Evolutionary conservation across 1,140 invertebrate species (phyloP), one percentile per base, ranked within the genome.

Genomic region (Diachasma alloeum): DNA sequence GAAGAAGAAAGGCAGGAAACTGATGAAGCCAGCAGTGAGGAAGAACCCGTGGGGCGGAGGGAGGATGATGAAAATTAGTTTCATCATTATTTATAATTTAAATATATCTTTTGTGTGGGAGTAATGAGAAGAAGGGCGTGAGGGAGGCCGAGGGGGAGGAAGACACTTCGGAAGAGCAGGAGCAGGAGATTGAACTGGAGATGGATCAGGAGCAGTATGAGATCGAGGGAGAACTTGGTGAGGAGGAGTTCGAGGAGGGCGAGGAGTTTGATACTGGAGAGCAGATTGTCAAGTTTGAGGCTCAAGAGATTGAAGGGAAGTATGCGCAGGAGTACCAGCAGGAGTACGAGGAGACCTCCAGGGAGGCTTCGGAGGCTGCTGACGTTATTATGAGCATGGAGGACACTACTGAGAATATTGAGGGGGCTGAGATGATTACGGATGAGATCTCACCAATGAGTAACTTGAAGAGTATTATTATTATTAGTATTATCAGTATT

Each of bases 351-450:
- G 87, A 89, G 67, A 88, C 82, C 6, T 89, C 84, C 17, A 86
- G 81, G 72, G 87, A 87, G 63, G 84, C 84, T 37, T 88, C 87
- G 6, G 84, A 87, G 72, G 83, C 81, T 1, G 85, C 82, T 9
- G 84, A 87, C 66, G 84, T 89, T 13, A 88, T 90, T 22, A 86
- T 90, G 84, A 86, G 82, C 22, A 87, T 88, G 77, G 86, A 88
- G 53, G 86, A 88, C 24, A 83, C 82, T 11, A 82, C 87, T 0
- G 87, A 88, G 31, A 84, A 85, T 56, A 85, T 89, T 15, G 86
- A 88, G 26, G 66, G 81, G 11, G 67, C 83, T 0, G 83, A 87
- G 59, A 86, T 89, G 36, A 88, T 89, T 37, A 82, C 86, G 11
- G 80, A 83, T 11, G 84, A 88, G 36, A 81, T 89, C 31, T n/a